Evolutionary conservation across 2,113 vertebrate genomes (phyloP).

Genomic region (Butorides virescens): DNA sequence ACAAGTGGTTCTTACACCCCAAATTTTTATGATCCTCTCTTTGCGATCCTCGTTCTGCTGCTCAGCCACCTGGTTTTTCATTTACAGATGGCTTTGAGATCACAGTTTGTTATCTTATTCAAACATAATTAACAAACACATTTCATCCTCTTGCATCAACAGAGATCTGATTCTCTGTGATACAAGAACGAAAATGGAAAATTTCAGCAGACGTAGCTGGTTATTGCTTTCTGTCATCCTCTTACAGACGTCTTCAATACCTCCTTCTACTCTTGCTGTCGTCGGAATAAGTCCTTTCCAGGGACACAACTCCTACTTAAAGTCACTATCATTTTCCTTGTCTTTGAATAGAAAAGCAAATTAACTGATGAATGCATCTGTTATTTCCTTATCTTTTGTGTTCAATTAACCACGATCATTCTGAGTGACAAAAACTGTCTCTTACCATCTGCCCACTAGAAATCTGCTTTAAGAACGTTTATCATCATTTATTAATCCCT

Average conservation of each 20-base stretch:
- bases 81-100: slow-evolving; percentile 57
- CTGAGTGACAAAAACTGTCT: slow-evolving; percentile 30
- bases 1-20: not conserved
- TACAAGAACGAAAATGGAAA: slow-evolving; percentile 11
- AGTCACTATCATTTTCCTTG: not conserved
- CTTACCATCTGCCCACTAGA: slow-evolving; percentile 52
- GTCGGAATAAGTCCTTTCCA: not conserved
- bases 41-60: not conserved
- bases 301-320: slow-evolving; percentile 24
- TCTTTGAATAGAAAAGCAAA: slow-evolving; percentile 1
- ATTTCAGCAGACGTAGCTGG: not conserved
- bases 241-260: not conserved
- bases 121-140: slow-evolving; percentile 57
- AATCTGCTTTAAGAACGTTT: slow-evolving; percentile 25
- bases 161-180: not conserved
- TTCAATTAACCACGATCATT: slow-evolving; percentile 44
- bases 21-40: slow-evolving; percentile 14
- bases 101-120: slow-evolving; percentile 58
- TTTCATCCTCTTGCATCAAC: slow-evolving; percentile 43
- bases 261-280: not conserved
- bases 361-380: slow-evolving; percentile 36
- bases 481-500: slow-evolving; percentile 1
- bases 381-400: slow-evolving; percentile 40
- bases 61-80: slow-evolving; percentile 47
- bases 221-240: slow-evolving; percentile 10